Evolutionary conservation across 2,113 vertebrate genomes (phyloP), one percentile per base, ranked within the genome.

Genomic region (Coryphaenoides rupestris): DNA sequence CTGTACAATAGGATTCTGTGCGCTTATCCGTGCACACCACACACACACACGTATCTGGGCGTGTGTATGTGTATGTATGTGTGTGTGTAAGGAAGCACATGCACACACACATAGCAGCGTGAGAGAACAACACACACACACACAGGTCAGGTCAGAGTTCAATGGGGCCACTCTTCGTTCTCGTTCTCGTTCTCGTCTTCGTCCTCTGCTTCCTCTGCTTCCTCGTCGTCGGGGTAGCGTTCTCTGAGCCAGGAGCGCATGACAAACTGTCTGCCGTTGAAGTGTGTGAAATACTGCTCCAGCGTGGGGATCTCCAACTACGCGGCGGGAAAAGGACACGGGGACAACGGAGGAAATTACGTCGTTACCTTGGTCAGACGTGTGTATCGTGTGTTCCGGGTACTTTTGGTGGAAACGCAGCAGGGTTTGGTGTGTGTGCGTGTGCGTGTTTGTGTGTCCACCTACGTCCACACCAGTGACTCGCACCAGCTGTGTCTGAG

Each of bases 241-340:
- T 88, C 84, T 76, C 73, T 79, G 75, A 94, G 50, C 89, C 87
- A 89, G 17, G 86, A 71, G 66, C 89, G 78, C 81, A 91, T 93
- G 61, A 91, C 71, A 16, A 91, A 93, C 61, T 86, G 90, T 26
- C 80, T 76, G 55, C 92, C 90, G 15, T 93, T 82, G 46, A 86
- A 92, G 65, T 91, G 87, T 3, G 84, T 89, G 84, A 94, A 93
- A 58, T 91, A 92, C 14, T 66, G 66, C 69, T 89, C 83, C 76
- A 90, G 66, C 4, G 86, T 90, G 68, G 88, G 81, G 63, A 89
- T 88, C 14, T 90, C 77, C 1, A 87, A 89, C 88, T 92, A 12
- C n/a, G n/a, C 33, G 13, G 33, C 2, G 14, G 75, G 19, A 22
- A 15, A n/a, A n/a, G n/a, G n/a, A n/a, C n/a, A 22, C 12, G 15